Conservation (phyloP, 2,797 vertebrate species). For the Cryptoprocta ferox region DNA sequence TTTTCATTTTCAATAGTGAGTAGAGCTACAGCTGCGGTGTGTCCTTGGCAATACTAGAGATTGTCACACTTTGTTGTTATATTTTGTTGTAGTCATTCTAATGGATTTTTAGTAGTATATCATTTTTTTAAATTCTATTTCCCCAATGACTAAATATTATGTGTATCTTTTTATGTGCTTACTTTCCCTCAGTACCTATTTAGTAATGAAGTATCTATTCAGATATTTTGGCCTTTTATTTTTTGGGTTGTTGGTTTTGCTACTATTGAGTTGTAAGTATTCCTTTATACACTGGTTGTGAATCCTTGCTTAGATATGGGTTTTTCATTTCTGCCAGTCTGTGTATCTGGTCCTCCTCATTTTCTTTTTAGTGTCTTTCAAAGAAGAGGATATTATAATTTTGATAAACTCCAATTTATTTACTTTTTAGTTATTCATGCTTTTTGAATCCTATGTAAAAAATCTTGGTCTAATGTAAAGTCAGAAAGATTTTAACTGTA, state of each 20-base stretch:
- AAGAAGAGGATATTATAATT: background rate
- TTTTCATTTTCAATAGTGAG: background rate
- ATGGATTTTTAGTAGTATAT: background rate
- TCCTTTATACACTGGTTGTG: background rate
- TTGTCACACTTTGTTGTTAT: background rate
- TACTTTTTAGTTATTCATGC: background rate
- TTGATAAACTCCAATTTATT: background rate
- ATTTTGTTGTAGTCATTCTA: background rate
- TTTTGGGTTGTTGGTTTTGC: background rate
- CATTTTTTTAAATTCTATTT: background rate
- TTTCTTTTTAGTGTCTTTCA: background rate
- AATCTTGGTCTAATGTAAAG: background rate
- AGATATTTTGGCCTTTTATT: background rate
- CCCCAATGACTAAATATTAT: background rate
- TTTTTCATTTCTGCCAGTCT: background rate
- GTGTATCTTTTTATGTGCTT: background rate
- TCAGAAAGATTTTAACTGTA: background rate
- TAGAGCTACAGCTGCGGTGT: background rate
- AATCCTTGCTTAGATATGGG: background rate
- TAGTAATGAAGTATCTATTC: background rate
- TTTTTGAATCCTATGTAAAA: background rate
- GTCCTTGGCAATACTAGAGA: background rate
- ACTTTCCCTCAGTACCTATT: background rate
- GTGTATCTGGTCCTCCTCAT: background rate
- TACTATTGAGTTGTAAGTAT: background rate